Percentiles rank a stretch among this genome's conserved stretches.
These are phyloP conservation scores for Gymnocypris eckloni DNA, from an alignment of 2,797 vertebrate species.

Conservation along the genomic window DNA sequence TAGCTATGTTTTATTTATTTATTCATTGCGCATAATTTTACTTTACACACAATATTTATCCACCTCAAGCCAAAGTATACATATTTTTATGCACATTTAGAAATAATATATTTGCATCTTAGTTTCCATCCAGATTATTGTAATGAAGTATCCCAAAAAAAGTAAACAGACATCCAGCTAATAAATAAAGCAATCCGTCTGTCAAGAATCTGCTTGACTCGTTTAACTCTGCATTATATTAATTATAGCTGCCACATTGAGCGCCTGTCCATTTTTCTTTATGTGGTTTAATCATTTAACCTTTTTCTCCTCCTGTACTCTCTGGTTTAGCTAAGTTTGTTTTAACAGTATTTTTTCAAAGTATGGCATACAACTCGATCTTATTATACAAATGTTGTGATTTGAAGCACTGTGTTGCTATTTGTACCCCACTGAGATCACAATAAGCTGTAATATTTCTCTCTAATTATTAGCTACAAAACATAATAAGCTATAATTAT, in stretches of 20 bases:
- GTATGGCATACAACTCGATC: neutral
- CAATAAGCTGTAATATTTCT: conserved; percentile 11
- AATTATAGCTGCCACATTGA: neutral
- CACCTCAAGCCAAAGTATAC: neutral
- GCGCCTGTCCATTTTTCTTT: neutral
- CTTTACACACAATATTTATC: neutral
- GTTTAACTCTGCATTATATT: neutral
- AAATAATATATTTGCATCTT: neutral
- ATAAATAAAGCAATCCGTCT: neutral
- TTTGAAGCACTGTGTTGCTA: conserved; percentile 9
- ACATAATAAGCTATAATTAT: conserved; percentile 36
- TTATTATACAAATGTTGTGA: conserved; percentile 15
- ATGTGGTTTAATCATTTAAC: neutral
- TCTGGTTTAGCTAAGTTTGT: neutral
- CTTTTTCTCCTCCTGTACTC: neutral
- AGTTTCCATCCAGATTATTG: neutral
- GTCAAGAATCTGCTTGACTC: neutral
- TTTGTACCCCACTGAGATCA: conserved; percentile 36
- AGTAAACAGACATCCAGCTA: neutral
- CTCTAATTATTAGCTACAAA: conserved; percentile 32
- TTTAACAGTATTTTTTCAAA: neutral
- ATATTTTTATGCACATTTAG: neutral
- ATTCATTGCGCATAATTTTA: neutral
- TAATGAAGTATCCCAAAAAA: neutral
- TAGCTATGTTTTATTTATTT: neutral